Evolutionary conservation across 1,140 invertebrate species (phyloP), one percentile per base, ranked within the genome.

Genomic region (Oryctes rhinoceros): DNA sequence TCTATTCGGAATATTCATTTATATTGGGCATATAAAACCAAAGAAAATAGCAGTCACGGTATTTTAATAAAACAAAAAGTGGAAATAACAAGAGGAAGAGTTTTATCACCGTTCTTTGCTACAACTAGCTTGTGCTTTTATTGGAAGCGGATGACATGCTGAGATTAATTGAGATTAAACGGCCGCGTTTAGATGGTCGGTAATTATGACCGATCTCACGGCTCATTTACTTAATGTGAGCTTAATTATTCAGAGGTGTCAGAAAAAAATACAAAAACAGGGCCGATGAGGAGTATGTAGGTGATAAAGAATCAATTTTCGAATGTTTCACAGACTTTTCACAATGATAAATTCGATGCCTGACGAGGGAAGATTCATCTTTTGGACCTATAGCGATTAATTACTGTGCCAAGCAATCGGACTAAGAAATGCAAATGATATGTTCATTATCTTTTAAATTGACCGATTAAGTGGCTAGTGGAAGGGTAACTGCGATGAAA

Each of bases 161-260:
- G 65, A 71, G 65, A 71, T 71, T 71, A 71, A 71, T 35, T 71
- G 65, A 35, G 65, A 71, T 71, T 71, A 71, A 71, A 71, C 24
- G 65, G 20, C 10, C 13, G 35, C 35, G 37, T 77, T 77, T 48
- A 77, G 39, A 48, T 18, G 3, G 30, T 10, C 48, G 6, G 76
- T 53, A 48, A 77, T 53, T 53, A 77, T 47, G 37, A 30, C 35
- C 76, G 39, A 48, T 77, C 35, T 53, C 18, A 77, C n/a, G 39
- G 10, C 39, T 77, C 39, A 77, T 47, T 47, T 48, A 53, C 4
- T 77, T 47, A 77, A 77, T 77, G n/a, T 24, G 39, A 44, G 76
- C 76, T 77, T 47, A 53, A 47, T 77, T 47, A 77, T 77, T 48
- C 44, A 30, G 37, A 77, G 37, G 75, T 47, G 75, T 35, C 30